These are phyloP conservation scores for Psittacara wagleri DNA, from an alignment of 2,113 vertebrate species.

Conservation along the genomic window DNA sequence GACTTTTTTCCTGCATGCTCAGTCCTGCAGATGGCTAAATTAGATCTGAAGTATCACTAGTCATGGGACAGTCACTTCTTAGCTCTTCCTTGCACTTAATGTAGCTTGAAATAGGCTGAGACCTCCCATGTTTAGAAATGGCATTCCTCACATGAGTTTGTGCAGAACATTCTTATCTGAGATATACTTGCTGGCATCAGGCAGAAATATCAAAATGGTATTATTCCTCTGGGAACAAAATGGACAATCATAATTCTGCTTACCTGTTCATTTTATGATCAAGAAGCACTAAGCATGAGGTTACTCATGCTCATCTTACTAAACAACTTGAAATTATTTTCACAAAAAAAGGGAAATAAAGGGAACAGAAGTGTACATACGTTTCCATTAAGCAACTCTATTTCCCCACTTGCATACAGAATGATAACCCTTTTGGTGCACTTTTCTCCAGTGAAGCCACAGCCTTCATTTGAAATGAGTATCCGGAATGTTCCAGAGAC, in stretches of 20 bases:
- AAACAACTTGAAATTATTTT: background rate
- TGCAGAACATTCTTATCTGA: background rate
- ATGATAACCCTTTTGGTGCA: conserved; percentile 87
- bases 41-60: background rate
- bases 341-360: background rate
- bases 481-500: conserved; percentile 86
- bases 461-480: conserved; percentile 88
- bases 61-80: background rate
- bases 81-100: background rate
- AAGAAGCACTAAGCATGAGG: background rate
- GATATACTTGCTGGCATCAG: background rate
- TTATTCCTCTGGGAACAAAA: background rate
- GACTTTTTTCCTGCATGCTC: background rate
- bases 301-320: background rate
- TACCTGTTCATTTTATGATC: background rate
- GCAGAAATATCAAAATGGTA: background rate
- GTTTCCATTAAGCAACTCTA: conserved; percentile 83
- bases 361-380: conserved; percentile 62
- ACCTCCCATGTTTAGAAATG: background rate
- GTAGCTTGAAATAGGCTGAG: background rate
- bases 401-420: conserved; percentile 83
- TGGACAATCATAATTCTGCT: background rate
- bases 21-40: background rate
- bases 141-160: background rate
- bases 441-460: conserved; percentile 82